A percentile compares a stretch with the other conserved stretches of the same genome.
Conservation (phyloP, 1,140 invertebrate genomes). For the Pogonomyrmex barbatus region DNA sequence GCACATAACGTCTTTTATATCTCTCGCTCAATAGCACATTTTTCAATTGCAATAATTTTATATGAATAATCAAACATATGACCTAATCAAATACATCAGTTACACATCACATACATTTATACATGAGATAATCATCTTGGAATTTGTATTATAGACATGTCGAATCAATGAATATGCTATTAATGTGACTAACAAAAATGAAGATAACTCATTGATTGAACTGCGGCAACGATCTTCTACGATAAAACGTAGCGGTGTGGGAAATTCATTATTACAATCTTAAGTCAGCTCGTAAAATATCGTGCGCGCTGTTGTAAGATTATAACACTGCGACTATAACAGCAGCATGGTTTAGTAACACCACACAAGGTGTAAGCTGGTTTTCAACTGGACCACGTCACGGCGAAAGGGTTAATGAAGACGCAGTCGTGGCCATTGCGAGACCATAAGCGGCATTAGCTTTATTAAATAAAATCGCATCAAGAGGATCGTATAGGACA, state of each 20-base stretch:
- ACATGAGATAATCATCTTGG: conserved; percentile 62
- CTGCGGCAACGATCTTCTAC: neutral
- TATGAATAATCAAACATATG: neutral
- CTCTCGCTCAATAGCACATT: neutral
- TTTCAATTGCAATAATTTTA: conserved; percentile 1
- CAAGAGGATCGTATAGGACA: conserved; percentile 81
- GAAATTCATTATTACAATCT: neutral
- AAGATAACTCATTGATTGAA: neutral
- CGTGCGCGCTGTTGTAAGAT: neutral
- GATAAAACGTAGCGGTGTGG: neutral
- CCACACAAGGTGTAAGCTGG: conserved; percentile 44
- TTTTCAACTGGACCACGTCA: conserved; percentile 21
- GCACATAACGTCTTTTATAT: neutral
- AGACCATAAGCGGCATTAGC: conserved; percentile 74
- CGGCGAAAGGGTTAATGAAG: conserved; percentile 56
- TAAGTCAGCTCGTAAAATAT: conserved; percentile 3
- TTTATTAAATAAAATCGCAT: conserved; percentile 84
- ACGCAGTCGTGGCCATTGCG: conserved; percentile 62
- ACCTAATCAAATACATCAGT: conserved; percentile 46
- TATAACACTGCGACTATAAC: conserved; percentile 24
- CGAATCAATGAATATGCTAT: neutral
- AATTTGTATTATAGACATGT: conserved; percentile 6
- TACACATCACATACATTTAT: conserved; percentile 65
- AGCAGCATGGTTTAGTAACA: conserved; percentile 21
- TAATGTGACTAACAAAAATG: neutral